Percentiles rank a stretch among this genome's conserved stretches.
Evolutionary conservation across 53 echinoderm and acorn worm species (phyloP).

Genomic region (Pentamera pediparva): DNA sequence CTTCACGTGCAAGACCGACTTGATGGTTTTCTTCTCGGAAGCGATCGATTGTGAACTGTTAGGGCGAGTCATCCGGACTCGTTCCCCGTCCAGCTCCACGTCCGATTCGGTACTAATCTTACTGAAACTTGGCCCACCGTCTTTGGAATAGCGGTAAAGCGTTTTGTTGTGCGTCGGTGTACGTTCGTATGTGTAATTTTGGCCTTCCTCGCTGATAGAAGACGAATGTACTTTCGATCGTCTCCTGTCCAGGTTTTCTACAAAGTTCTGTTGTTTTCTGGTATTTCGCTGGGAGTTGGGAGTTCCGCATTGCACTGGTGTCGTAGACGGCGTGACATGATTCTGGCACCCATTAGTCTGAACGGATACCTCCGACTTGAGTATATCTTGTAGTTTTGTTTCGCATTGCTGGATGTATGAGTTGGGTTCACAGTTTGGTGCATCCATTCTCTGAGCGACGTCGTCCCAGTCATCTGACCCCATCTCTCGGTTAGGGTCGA

Average conservation of each 20-base stretch:
- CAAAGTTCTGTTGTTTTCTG: slow-evolving; percentile 19
- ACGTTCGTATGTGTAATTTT: slow-evolving; percentile 27
- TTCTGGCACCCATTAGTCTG: slow-evolving; percentile 34
- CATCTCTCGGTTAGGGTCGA: slow-evolving; percentile 47
- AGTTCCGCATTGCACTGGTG: neutral
- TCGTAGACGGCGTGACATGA: slow-evolving; percentile 27
- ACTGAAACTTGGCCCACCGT: slow-evolving; percentile 37
- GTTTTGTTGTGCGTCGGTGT: slow-evolving; percentile 52
- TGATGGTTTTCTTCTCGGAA: slow-evolving; percentile 41
- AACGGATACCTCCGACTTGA: neutral
- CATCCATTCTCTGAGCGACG: slow-evolving; percentile 47
- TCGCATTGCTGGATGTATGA: slow-evolving; percentile 38
- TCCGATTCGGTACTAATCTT: slow-evolving; percentile 38
- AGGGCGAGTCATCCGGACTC: slow-evolving; percentile 43
- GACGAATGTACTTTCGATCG: slow-evolving; percentile 29
- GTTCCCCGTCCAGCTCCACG: slow-evolving; percentile 38
- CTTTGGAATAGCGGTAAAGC: slow-evolving; percentile 40
- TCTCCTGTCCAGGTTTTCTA: slow-evolving; percentile 11
- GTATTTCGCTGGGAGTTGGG: neutral
- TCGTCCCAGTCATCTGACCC: slow-evolving; percentile 65
- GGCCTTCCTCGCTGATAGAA: slow-evolving; percentile 30
- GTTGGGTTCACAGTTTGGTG: slow-evolving; percentile 40
- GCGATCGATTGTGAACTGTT: slow-evolving; percentile 41
- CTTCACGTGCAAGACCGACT: slow-evolving; percentile 57
- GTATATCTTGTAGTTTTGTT: slow-evolving; percentile 14